Evolutionary conservation across 2,113 vertebrate genomes (phyloP).

Genomic region (Elephas maximus): DNA sequence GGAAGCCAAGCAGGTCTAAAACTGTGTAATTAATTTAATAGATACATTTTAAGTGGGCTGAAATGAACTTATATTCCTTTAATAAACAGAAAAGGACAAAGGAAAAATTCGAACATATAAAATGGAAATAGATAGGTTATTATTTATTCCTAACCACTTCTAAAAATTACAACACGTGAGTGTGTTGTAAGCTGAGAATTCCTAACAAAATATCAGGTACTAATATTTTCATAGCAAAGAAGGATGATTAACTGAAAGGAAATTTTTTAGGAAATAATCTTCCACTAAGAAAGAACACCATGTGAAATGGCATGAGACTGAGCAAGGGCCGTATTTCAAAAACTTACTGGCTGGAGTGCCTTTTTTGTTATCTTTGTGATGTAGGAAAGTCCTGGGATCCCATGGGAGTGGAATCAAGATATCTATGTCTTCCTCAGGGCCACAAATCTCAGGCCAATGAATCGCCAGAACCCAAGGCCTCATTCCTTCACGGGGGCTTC

Average conservation of each 20-base stretch:
- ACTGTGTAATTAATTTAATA: slow-evolving; percentile 9
- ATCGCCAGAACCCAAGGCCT: not conserved
- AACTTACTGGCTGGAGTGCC: not conserved
- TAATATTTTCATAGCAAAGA: not conserved
- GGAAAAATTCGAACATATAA: not conserved
- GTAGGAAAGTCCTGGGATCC: not conserved
- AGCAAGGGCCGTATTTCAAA: not conserved
- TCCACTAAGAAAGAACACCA: not conserved
- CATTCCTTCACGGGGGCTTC: not conserved
- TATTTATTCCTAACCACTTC: not conserved
- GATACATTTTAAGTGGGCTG: not conserved
- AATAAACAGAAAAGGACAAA: not conserved
- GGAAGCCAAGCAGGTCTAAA: not conserved
- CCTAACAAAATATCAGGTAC: not conserved
- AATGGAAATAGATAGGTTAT: not conserved
- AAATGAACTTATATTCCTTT: not conserved
- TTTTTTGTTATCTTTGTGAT: not conserved
- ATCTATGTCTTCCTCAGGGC: not conserved
- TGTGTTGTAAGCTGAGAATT: not conserved
- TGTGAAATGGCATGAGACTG: not conserved
- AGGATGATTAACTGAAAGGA: not conserved
- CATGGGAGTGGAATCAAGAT: not conserved
- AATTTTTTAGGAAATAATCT: slow-evolving; percentile 37
- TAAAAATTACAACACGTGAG: not conserved
- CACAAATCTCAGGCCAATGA: not conserved